Conservation (phyloP, 2,113 vertebrate species). For the Hypocryptadius cinnamomeus region DNA sequence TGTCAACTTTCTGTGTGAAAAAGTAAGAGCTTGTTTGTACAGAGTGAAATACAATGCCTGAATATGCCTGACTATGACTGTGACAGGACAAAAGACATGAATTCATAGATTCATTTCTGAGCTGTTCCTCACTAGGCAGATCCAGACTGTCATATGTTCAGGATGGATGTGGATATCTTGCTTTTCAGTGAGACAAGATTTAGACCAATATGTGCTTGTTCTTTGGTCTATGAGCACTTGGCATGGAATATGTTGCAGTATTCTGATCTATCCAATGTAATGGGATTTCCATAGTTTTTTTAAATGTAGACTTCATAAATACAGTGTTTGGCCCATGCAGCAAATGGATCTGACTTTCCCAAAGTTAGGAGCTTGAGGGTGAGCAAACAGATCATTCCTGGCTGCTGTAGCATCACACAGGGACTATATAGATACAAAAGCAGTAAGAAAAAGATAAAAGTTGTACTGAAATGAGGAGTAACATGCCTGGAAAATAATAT, state of each 20-base stretch:
- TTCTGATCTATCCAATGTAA: neutral
- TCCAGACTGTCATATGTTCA: neutral
- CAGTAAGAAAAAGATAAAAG: neutral
- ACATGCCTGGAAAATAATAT: neutral
- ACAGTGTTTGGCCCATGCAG: neutral
- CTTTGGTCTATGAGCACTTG: neutral
- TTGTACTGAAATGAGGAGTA: neutral
- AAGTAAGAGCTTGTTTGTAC: neutral
- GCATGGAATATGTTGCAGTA: neutral
- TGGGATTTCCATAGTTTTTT: slow-evolving; percentile 1
- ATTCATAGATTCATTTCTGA: neutral
- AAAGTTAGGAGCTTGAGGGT: neutral
- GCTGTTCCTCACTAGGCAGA: neutral
- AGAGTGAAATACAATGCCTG: neutral
- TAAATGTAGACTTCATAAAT: neutral
- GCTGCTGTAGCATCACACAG: neutral
- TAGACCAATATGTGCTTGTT: neutral
- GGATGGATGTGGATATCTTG: neutral
- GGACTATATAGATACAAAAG: neutral
- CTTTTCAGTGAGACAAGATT: neutral
- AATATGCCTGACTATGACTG: neutral
- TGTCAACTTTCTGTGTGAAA: neutral
- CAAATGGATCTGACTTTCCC: slow-evolving; percentile 2
- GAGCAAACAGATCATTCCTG: neutral
- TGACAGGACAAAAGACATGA: neutral